A percentile compares a stretch with the other conserved stretches of the same genome.
Evolutionary conservation across 2,113 vertebrate species (phyloP).

Genomic region (Protobothrops flavoviridis): DNA sequence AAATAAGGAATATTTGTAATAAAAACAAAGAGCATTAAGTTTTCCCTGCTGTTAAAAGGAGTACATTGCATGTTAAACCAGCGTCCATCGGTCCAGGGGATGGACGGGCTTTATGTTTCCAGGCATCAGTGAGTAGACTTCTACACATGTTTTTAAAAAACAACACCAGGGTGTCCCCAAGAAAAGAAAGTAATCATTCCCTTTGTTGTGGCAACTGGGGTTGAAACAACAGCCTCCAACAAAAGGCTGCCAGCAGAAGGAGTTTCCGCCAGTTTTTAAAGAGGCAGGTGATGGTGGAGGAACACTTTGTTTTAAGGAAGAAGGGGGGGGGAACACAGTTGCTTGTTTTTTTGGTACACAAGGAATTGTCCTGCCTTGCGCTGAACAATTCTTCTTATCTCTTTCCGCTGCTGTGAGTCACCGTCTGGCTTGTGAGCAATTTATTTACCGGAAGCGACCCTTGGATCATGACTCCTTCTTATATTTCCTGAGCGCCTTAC

Average conservation of each 20-base stretch:
- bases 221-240: not conserved
- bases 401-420: constrained; percentile 66
- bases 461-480: constrained; percentile 33
- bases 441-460: accelerated
- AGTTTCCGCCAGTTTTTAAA: not conserved
- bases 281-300: constrained; percentile 54
- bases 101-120: too few species aligned
- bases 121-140: not conserved
- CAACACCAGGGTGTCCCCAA: not conserved
- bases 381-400: constrained; percentile 57
- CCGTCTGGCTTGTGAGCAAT: constrained; percentile 20
- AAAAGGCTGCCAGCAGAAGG: not conserved
- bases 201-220: constrained; percentile 7
- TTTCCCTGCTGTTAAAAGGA: not conserved
- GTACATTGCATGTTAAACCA: not conserved
- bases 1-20: not conserved
- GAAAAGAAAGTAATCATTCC: not conserved
- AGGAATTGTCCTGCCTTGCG: constrained; percentile 44
- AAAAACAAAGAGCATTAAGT: not conserved
- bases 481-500: not conserved
- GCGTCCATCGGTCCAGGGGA: not conserved
- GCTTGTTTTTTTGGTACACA: constrained; percentile 5
- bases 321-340: not conserved
- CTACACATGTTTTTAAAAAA: not conserved
- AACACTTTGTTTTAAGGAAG: constrained; percentile 64